A percentile compares a stretch with the other conserved stretches of the same genome.
phyloP scores from a whole-genome alignment of 2,888 invertebrate species.

The Globia sparganii region DNA sequence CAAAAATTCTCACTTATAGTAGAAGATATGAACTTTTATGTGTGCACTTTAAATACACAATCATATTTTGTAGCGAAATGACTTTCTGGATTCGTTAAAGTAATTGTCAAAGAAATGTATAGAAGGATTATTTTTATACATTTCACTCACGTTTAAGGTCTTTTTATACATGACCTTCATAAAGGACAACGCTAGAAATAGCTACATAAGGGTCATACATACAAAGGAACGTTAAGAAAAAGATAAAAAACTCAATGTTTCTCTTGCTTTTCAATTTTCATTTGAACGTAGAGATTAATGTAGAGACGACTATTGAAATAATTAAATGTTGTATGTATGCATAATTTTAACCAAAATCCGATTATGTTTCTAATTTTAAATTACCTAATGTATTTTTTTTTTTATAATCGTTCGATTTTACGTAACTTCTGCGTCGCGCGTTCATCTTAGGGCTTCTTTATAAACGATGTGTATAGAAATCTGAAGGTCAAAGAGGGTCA shows the following conservation, averaged over 20 bases:
- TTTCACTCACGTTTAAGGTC: slow-evolving; percentile 4
- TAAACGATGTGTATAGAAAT: background rate
- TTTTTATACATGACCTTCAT: slow-evolving; percentile 32
- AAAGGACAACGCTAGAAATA: slow-evolving; percentile 14
- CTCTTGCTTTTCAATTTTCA: slow-evolving; percentile 6
- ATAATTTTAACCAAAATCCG: background rate
- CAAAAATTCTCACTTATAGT: slow-evolving; percentile 10
- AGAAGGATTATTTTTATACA: slow-evolving; percentile 15
- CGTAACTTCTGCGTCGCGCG: background rate
- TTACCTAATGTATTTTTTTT: background rate
- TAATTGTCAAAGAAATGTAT: slow-evolving; percentile 1
- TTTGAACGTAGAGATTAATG: slow-evolving; percentile 7
- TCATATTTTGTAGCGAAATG: slow-evolving; percentile 8
- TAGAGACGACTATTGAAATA: background rate
- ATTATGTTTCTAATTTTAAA: background rate
- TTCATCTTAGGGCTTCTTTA: background rate
- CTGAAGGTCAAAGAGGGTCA: background rate
- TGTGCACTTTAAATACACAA: slow-evolving; percentile 13
- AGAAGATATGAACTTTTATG: slow-evolving; percentile 14
- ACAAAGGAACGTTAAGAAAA: slow-evolving; percentile 9
- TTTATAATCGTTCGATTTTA: background rate
- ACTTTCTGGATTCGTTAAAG: slow-evolving; percentile 6
- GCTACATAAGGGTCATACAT: background rate
- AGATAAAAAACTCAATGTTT: background rate
- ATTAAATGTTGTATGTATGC: background rate